phyloP scores from a whole-genome alignment of 35 echinoderm and acorn worm species.

The Antedon bifida region DNA sequence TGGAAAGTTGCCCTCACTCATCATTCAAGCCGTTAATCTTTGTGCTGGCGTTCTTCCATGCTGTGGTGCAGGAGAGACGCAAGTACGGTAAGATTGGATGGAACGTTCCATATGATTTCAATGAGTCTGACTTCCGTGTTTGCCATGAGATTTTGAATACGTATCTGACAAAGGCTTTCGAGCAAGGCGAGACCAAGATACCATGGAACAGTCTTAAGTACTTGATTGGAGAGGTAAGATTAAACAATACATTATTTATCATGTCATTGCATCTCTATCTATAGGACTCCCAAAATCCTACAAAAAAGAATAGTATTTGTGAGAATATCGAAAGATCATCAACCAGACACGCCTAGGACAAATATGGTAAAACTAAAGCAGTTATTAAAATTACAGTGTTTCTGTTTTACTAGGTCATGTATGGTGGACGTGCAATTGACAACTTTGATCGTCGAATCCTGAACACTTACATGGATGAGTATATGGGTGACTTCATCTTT shows the following conservation, averaged over 20 bases:
- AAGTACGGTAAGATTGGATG: conserved; percentile 99
- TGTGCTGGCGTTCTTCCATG: conserved; percentile 89
- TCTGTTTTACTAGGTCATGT: conserved; percentile 66
- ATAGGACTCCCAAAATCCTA: too few relatives aligned
- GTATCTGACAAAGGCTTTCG: conserved; percentile 74
- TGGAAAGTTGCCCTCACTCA: conserved; percentile 83
- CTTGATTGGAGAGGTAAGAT: conserved; percentile 84
- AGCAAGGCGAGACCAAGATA: conserved; percentile 85
- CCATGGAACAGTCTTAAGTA: conserved; percentile 99
- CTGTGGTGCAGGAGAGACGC: conserved; percentile 80
- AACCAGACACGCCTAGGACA: too few relatives aligned
- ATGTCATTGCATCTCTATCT: neutral
- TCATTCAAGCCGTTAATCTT: conserved; percentile 94
- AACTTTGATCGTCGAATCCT: conserved; percentile 95
- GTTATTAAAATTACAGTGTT: neutral
- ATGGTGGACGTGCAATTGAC: conserved; percentile 94
- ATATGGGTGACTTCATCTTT: conserved; percentile 99
- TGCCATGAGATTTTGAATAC: conserved; percentile 88
- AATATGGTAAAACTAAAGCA: too few relatives aligned
- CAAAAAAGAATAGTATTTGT: too few relatives aligned
- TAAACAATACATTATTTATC: neutral
- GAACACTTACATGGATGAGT: conserved; percentile 99
- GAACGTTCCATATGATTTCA: conserved; percentile 98
- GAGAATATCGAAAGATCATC: too few relatives aligned
- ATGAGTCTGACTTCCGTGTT: conserved; percentile 90